Evolutionary conservation across 1,140 invertebrate genomes (phyloP).

Genomic region (Pogonomyrmex californicus): DNA sequence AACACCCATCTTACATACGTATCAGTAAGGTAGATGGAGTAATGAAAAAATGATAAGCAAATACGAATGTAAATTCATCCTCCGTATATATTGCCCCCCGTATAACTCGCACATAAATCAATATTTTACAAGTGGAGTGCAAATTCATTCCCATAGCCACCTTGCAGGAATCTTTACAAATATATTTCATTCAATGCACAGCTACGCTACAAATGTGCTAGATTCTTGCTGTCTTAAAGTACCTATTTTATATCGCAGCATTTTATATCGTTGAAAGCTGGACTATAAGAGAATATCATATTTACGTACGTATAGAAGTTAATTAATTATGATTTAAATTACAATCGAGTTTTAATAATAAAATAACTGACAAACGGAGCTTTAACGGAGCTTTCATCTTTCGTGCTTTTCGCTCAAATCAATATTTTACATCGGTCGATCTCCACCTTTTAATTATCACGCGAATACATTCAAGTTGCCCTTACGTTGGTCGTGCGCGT

Average conservation of each 20-base stretch:
- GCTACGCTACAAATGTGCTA: not conserved
- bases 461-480: not conserved
- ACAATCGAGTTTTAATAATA: not conserved
- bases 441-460: not conserved
- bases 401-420: not conserved
- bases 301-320: not conserved
- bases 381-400: not conserved
- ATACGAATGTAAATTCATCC: constrained; percentile 41
- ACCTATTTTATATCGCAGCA: not conserved
- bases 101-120: constrained; percentile 39
- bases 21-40: constrained; percentile 20
- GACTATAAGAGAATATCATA: not conserved
- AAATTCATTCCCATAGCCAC: not conserved
- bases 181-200: constrained; percentile 6
- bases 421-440: not conserved
- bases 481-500: not conserved
- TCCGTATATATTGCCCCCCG: not conserved
- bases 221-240: not conserved
- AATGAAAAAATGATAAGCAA: constrained; percentile 56
- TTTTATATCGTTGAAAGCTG: not conserved
- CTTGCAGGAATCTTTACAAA: constrained; percentile 13
- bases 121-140: constrained; percentile 27
- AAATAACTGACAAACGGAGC: not conserved
- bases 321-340: constrained; percentile 7
- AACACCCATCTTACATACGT: constrained; percentile 17